phyloP scores from a whole-genome alignment of 2,113 vertebrate species.

The Romanogobio albipinnatus region DNA sequence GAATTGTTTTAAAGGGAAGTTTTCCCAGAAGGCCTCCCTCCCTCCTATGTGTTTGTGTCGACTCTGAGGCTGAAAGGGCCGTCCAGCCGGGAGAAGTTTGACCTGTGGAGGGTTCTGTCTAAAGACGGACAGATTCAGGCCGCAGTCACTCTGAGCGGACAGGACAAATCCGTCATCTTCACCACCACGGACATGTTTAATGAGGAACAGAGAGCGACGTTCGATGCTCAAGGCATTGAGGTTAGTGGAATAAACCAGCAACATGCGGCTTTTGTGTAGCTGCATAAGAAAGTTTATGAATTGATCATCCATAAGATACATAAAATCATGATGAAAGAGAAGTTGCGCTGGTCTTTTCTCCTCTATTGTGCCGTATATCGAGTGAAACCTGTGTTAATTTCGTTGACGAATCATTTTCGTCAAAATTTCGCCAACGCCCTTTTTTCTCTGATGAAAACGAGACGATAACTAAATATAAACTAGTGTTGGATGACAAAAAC shows the following conservation, averaged over 20 bases:
- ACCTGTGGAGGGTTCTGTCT: slow-evolving; percentile 78
- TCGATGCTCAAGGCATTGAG: slow-evolving; percentile 68
- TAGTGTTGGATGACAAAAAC: no score
- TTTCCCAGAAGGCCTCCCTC: slow-evolving; percentile 82
- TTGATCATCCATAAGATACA: not conserved
- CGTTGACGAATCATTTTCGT: no score
- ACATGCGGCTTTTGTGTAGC: not conserved
- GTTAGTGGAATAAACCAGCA: slow-evolving; percentile 52
- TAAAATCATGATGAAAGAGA: no score
- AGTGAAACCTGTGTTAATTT: no score
- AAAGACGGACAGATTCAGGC: slow-evolving; percentile 73
- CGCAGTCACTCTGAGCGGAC: slow-evolving; percentile 74
- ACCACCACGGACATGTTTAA: slow-evolving; percentile 66
- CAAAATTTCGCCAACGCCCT: no score
- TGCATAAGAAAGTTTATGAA: no score
- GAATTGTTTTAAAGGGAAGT: slow-evolving; percentile 69
- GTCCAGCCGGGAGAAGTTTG: slow-evolving; percentile 64
- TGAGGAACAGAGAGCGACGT: slow-evolving; percentile 66
- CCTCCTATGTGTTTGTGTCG: slow-evolving; percentile 80
- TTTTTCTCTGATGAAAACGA: no score
- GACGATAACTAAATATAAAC: no score
- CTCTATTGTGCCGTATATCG: no score
- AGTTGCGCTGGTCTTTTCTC: no score
- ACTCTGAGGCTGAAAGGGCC: slow-evolving; percentile 74
- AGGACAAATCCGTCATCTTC: slow-evolving; percentile 69